These are phyloP conservation scores for Hypomecis atomaria DNA, from an alignment of 2,888 invertebrate species.

Conservation along the genomic window DNA sequence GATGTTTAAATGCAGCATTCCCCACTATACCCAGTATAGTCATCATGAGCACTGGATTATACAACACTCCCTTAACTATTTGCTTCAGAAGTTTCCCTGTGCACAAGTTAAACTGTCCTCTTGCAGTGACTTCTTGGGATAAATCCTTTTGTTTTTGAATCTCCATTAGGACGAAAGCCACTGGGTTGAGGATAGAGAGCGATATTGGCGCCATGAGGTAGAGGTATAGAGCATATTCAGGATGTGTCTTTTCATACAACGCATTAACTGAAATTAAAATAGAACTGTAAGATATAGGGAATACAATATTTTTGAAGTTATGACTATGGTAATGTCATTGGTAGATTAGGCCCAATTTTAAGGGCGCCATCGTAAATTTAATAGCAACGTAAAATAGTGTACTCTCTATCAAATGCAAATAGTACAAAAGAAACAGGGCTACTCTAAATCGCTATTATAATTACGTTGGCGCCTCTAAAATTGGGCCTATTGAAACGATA, in stretches of 20 bases:
- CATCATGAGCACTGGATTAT: constrained; percentile 96
- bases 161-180: constrained; percentile 96
- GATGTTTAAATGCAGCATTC: constrained; percentile 91
- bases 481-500: too few relatives aligned
- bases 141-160: constrained; percentile 85
- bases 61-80: constrained; percentile 88
- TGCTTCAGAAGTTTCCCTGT: constrained; percentile 72
- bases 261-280: constrained; percentile 88
- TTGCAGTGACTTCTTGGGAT: constrained; percentile 48
- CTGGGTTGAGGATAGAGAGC: constrained; percentile 95
- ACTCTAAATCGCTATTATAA: too few relatives aligned
- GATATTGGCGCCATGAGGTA: constrained; percentile 98
- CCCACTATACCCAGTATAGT: constrained; percentile 95
- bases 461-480: too few relatives aligned
- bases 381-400: too few relatives aligned
- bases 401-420: too few relatives aligned
- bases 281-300: too few relatives aligned
- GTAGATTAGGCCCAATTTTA: too few relatives aligned
- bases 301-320: too few relatives aligned
- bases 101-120: constrained; percentile 55
- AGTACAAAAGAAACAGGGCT: too few relatives aligned
- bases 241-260: constrained; percentile 93
- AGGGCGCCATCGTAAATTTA: too few relatives aligned
- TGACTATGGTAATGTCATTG: too few relatives aligned
- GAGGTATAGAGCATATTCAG: constrained; percentile 95